phyloP scores from a whole-genome alignment of 2,797 vertebrate genomes.

The Xenops minutus region DNA sequence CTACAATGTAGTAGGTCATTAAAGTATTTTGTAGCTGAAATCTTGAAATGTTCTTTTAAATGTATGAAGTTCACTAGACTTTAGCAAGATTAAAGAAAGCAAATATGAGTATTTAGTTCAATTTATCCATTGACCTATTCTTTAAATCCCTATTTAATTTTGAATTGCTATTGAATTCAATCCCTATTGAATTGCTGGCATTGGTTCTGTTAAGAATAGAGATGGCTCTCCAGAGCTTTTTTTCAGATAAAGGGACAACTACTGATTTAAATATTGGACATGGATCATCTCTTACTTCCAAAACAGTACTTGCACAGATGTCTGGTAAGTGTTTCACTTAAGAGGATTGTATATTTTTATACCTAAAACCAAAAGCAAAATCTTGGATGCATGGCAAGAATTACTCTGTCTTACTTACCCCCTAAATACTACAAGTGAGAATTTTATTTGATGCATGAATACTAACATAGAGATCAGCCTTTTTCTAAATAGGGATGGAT shows the following conservation, averaged over 20 bases:
- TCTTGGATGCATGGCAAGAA: not conserved
- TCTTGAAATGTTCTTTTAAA: not conserved
- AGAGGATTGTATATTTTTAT: not conserved
- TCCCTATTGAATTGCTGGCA: not conserved
- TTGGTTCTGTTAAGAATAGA: not conserved
- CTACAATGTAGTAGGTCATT: not conserved
- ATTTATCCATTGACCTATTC: not conserved
- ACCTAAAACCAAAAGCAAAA: not conserved
- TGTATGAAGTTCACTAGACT: fast-evolving
- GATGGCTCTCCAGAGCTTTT: not conserved
- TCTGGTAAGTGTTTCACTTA: not conserved
- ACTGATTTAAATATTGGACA: not conserved
- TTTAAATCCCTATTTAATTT: not conserved
- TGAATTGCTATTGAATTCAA: too few species aligned
- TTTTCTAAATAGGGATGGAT: not conserved
- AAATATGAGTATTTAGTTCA: not conserved
- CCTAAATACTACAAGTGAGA: not conserved
- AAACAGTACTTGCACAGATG: not conserved
- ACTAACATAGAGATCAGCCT: not conserved
- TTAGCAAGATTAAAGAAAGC: not conserved
- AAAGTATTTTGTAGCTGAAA: not conserved
- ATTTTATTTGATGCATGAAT: too few species aligned
- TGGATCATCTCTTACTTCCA: not conserved
- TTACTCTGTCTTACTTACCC: fast-evolving
- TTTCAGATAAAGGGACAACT: not conserved